A percentile compares a stretch with the other conserved stretches of the same genome.
phyloP scores from a whole-genome alignment of 1,140 invertebrate species.

The Acyrthosiphon pisum region DNA sequence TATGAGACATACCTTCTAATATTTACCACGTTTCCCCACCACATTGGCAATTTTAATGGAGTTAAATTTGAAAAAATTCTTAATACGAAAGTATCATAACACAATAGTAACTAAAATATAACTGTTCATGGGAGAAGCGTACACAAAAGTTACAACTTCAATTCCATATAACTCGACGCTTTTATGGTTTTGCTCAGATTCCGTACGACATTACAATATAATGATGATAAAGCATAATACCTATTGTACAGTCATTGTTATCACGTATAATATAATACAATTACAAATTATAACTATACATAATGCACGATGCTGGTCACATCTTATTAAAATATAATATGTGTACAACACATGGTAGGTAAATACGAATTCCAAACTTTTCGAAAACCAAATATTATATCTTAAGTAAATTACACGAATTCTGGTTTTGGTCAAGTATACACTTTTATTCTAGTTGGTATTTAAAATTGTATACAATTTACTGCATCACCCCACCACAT shows the following conservation, averaged over 20 bases:
- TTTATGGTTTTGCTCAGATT: not conserved
- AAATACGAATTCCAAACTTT: not conserved
- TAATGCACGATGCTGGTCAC: no score
- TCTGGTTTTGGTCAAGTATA: not conserved
- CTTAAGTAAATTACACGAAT: not conserved
- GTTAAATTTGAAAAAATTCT: not conserved
- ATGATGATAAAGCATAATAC: not conserved
- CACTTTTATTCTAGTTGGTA: not conserved
- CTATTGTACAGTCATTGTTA: not conserved
- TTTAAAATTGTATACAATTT: not conserved
- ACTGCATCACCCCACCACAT: no score
- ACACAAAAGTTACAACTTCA: not conserved
- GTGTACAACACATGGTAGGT: not conserved
- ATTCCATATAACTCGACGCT: not conserved
- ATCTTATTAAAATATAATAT: constrained; percentile 3
- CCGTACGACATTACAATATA: not conserved
- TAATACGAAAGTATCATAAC: not conserved
- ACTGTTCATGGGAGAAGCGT: not conserved
- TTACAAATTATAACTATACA: no score
- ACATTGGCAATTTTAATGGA: not conserved
- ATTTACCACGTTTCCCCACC: not conserved
- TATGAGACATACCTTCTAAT: not conserved
- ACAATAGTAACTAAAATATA: not conserved
- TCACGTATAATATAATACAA: not conserved
- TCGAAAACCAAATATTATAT: not conserved